phyloP scores from a whole-genome alignment of 1,140 invertebrate species.

The Drosophila willistoni region DNA sequence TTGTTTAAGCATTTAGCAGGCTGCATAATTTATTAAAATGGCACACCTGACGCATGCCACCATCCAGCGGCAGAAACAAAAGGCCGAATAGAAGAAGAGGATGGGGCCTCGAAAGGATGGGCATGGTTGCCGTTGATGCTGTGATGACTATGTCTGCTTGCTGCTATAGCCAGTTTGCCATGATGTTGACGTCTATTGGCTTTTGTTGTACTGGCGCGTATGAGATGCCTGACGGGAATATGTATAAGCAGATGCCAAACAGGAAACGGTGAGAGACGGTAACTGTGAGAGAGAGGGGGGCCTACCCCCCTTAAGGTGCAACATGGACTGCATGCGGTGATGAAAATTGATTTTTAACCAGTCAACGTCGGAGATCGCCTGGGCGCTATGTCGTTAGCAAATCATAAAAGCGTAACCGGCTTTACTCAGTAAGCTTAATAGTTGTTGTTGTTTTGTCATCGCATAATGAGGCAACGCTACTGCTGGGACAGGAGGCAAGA shows the following conservation, averaged over 20 bases:
- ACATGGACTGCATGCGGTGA: constrained; percentile 52
- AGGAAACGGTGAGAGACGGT: constrained; percentile 3
- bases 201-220: constrained; percentile 61
- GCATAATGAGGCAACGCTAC: constrained; percentile 64
- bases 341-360: constrained; percentile 79
- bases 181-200: constrained; percentile 74
- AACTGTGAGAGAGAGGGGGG: not conserved
- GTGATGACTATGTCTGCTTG: constrained; percentile 23
- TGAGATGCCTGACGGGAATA: constrained; percentile 69
- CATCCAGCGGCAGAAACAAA: constrained; percentile 53
- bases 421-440: constrained; percentile 40
- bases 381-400: constrained; percentile 72
- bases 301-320: not conserved
- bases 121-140: constrained; percentile 18
- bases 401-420: constrained; percentile 70
- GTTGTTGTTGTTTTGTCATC: constrained; percentile 70
- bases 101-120: not conserved
- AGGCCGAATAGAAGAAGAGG: not conserved
- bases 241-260: constrained; percentile 49
- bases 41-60: constrained; percentile 78
- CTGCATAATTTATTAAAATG: constrained; percentile 82
- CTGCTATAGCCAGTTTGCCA: constrained; percentile 41
- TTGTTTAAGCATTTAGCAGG: constrained; percentile 81
- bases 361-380: constrained; percentile 36
- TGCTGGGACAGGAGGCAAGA: not conserved